Evolutionary conservation across 2,888 invertebrate species (phyloP), one percentile per base, ranked within the genome.

Genomic region (Andrena trimmerana): DNA sequence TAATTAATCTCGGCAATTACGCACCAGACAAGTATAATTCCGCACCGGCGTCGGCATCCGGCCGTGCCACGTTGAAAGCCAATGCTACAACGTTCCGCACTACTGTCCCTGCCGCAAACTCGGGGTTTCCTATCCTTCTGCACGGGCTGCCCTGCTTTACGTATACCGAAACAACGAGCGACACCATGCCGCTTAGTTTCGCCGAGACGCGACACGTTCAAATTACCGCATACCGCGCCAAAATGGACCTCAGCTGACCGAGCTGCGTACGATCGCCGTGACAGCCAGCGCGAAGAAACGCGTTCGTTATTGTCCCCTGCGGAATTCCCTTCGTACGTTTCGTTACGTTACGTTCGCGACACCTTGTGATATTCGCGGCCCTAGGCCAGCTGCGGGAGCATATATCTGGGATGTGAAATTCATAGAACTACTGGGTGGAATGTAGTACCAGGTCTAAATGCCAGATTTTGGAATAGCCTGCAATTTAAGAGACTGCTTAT

Each of bases 1-100:
- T 91, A 92, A 92, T 93, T 92, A 93, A 93, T 92, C 92, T 92
- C 87, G 88, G 88, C 91, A 92, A 91, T 92, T 92, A 91, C 90
- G 78, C 85, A 84, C 73, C 77, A 87, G 89, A 89, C 90, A 88
- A 90, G 90, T 91, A 90, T 90, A 90, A 91, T 91, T 91, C 87
- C 86, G 78, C 72, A 42, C 36, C 68, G 71, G 71, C 84, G 65
- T 60, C 70, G 84, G 85, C 84, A 88, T 89, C 85, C 81, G 75
- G 66, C 27, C 65, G 50, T 50, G 57, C 75, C 65, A 62, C 79
- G 65, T 29, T 79, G 83, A 80, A 83, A 82, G 85, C 85, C 85
- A 73, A 89, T 72, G 86, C 74, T 83, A 84, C 86, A 89, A 70
- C 85, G 86, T 86, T 85, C 83, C 84, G 81, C 85, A 74, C 86